phyloP scores from a whole-genome alignment of 2,113 vertebrate species.

The Chlamydotis undulata region DNA sequence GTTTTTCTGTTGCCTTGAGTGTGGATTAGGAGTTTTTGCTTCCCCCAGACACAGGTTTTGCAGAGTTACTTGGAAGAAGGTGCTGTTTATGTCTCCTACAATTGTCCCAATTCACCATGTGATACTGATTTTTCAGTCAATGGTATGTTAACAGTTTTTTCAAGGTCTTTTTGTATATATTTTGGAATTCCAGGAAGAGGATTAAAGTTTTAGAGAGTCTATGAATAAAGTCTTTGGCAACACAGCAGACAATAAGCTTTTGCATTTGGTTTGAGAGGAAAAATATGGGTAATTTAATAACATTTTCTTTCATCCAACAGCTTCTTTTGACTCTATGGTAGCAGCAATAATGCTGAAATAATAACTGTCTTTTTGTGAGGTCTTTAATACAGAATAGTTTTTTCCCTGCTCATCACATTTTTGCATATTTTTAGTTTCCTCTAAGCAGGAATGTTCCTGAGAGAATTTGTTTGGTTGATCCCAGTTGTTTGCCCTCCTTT shows the following conservation, averaged over 20 bases:
- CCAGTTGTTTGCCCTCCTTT: background rate
- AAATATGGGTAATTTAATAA: background rate
- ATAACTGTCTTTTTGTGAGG: background rate
- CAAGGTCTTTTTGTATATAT: background rate
- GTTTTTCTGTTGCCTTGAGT: background rate
- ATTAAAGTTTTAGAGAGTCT: background rate
- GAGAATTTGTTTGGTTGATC: background rate
- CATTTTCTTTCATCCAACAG: background rate
- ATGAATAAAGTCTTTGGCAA: background rate
- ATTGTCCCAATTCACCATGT: background rate
- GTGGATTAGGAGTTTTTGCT: background rate
- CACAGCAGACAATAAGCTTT: background rate
- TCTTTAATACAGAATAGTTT: background rate
- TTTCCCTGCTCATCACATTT: background rate
- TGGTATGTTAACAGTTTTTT: background rate
- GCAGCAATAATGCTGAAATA: background rate
- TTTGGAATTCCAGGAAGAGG: background rate
- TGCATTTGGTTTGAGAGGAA: background rate
- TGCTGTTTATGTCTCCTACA: background rate
- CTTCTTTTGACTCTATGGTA: background rate
- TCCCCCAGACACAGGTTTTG: background rate
- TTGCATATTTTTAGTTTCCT: background rate
- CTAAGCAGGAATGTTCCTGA: background rate
- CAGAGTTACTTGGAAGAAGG: background rate
- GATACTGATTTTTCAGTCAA: background rate